phyloP scores from a whole-genome alignment of 2,888 invertebrate species.

The Stegophylla sp. region DNA sequence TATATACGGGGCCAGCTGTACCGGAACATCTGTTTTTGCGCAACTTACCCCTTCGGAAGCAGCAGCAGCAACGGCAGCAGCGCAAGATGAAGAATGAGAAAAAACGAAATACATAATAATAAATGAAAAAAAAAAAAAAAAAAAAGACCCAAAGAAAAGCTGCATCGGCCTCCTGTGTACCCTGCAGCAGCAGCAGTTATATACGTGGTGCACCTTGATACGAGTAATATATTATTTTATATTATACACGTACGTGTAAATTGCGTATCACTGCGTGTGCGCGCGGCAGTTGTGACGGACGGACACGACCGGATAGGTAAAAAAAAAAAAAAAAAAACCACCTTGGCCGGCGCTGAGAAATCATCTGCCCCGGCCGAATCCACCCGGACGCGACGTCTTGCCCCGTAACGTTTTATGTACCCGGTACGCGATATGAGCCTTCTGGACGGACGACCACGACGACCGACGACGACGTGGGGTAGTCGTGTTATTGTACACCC shows the following conservation, averaged over 20 bases:
- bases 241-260: neutral
- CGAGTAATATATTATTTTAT: neutral
- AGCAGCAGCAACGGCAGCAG: neutral
- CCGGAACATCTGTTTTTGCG: slow-evolving; percentile 59
- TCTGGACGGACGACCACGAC: too few relatives aligned
- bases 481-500: too few relatives aligned
- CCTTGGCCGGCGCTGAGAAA: neutral
- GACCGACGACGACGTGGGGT: too few relatives aligned
- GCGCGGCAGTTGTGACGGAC: neutral
- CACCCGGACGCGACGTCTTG: neutral
- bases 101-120: neutral
- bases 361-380: neutral
- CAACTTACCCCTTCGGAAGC: slow-evolving; percentile 58
- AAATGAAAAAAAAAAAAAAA: neutral
- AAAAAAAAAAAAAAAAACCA: too few relatives aligned
- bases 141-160: slow-evolving; percentile 18
- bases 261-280: neutral
- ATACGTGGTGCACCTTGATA: neutral
- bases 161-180: slow-evolving; percentile 10
- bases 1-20: slow-evolving; percentile 41
- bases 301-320: neutral
- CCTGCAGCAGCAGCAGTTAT: neutral
- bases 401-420: neutral
- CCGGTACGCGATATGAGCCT: neutral
- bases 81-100: neutral